Conservation (phyloP, 37 sponge, comb jelly and placozoan genomes). For the Oscarella lobularis region DNA sequence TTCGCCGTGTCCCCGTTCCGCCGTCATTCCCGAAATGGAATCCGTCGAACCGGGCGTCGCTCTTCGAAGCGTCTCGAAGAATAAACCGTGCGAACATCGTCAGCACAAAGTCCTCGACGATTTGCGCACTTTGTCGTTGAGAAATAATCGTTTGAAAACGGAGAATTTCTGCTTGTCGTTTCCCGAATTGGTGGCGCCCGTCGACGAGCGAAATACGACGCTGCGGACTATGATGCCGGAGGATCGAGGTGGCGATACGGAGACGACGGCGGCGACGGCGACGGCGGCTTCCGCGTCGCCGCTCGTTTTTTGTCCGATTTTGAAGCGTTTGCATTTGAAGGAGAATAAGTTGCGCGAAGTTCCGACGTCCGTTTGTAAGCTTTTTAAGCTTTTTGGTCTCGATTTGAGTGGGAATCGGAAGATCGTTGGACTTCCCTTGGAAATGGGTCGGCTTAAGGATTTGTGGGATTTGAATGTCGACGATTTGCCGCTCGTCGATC, state of each 20-base stretch:
- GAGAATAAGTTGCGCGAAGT: not conserved
- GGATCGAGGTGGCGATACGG: too few relatives aligned
- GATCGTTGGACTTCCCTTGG: not conserved
- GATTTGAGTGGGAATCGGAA: not conserved
- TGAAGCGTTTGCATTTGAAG: not conserved
- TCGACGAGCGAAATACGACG: not conserved
- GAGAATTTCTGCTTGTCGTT: not conserved
- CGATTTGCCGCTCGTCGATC: not conserved
- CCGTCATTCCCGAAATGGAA: not conserved
- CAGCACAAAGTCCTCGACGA: not conserved
- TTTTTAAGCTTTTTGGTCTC: not conserved
- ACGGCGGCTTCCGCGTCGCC: not conserved
- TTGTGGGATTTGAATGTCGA: not conserved
- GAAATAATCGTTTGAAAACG: not conserved
- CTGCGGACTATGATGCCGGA: not conserved
- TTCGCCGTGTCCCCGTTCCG: not conserved
- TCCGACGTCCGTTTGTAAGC: not conserved
- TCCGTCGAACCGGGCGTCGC: not conserved
- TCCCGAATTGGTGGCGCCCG: not conserved
- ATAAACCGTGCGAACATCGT: not conserved
- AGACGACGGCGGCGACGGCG: not conserved
- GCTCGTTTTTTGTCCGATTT: not conserved
- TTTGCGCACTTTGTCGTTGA: not conserved
- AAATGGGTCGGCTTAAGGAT: not conserved
- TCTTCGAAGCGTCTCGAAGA: not conserved